Percentiles rank a stretch among this genome's conserved stretches.
phyloP scores from a whole-genome alignment of 2,797 vertebrate genomes.

The Lagocephalus sceleratus region DNA sequence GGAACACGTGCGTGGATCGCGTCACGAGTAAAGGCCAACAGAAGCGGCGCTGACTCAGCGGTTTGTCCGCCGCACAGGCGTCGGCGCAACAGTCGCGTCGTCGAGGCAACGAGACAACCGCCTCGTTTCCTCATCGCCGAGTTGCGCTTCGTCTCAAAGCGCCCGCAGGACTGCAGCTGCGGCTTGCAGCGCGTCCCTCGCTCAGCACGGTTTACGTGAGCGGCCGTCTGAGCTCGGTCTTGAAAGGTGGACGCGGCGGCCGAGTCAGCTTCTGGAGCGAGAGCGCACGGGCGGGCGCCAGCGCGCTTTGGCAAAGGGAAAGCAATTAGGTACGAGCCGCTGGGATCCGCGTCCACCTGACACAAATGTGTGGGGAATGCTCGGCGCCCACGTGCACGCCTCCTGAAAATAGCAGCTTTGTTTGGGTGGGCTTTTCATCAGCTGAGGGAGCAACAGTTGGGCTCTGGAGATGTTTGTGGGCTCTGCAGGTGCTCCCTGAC shows the following conservation, averaged over 20 bases:
- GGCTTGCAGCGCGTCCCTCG: background rate
- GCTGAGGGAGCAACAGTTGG: too few relatives aligned
- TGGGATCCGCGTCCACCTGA: too few relatives aligned
- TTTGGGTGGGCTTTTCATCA: too few relatives aligned
- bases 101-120: constrained; percentile 30
- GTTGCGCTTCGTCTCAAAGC: constrained; percentile 7
- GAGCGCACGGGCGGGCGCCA: too few relatives aligned
- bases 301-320: too few relatives aligned
- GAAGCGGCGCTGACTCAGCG: background rate
- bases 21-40: background rate
- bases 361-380: too few relatives aligned
- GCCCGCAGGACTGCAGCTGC: background rate
- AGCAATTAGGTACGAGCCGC: too few relatives aligned
- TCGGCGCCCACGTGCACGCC: too few relatives aligned
- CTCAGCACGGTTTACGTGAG: too few relatives aligned
- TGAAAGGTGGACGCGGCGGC: background rate
- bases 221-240: background rate
- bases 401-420: too few relatives aligned
- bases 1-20: background rate
- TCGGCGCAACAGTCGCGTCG: constrained; percentile 22
- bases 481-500: constrained; percentile 87
- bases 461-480: background rate
- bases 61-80: constrained; percentile 8
- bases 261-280: too few relatives aligned
- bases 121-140: constrained; percentile 7